A percentile compares a stretch with the other conserved stretches of the same genome.
Evolutionary conservation across 2,113 vertebrate species (phyloP).

Genomic region (Megaceryle maxima): DNA sequence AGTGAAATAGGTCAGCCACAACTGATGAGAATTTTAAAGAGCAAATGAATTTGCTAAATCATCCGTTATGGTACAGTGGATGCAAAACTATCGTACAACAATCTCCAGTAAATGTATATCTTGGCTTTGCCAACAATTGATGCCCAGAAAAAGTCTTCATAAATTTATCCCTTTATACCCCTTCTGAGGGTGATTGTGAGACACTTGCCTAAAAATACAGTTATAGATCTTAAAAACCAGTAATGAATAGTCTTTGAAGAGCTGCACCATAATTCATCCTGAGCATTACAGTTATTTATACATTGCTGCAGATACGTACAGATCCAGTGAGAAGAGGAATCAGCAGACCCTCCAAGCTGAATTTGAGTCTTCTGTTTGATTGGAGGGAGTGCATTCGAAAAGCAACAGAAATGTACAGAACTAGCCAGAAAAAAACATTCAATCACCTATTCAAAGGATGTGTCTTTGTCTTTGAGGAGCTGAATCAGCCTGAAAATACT

Average conservation of each 20-base stretch:
- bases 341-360: constrained; percentile 12
- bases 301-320: background rate
- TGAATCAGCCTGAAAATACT: constrained; percentile 30
- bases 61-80: background rate
- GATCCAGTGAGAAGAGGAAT: constrained; percentile 3
- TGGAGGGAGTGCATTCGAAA: background rate
- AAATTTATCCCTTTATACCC: background rate
- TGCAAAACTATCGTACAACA: background rate
- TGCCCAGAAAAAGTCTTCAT: background rate
- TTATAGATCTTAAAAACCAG: background rate
- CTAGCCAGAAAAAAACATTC: background rate
- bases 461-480: background rate
- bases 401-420: background rate
- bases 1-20: constrained; percentile 30
- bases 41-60: background rate
- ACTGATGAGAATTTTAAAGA: background rate
- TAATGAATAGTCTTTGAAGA: constrained; percentile 25
- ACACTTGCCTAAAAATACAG: background rate
- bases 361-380: constrained; percentile 19
- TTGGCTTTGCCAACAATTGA: background rate
- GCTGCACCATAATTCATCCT: background rate
- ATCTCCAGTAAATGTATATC: background rate
- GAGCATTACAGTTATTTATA: constrained; percentile 42
- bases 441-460: constrained; percentile 3
- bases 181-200: background rate